phyloP scores from a whole-genome alignment of 2,888 invertebrate genomes.

The Aspidapion aeneum region DNA sequence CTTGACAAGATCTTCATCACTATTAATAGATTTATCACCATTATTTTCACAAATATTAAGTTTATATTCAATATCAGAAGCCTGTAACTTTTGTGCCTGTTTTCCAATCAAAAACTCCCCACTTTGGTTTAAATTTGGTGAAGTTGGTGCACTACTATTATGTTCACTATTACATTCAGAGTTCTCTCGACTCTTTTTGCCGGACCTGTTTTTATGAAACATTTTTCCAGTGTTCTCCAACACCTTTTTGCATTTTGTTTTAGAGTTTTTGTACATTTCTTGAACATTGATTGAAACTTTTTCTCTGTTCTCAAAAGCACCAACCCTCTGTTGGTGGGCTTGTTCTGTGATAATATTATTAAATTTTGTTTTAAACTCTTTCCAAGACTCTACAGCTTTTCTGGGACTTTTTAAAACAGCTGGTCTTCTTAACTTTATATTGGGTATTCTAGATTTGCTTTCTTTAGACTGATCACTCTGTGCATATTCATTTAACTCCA shows the following conservation, averaged over 20 bases:
- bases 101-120: constrained; percentile 39
- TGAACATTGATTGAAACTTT: constrained; percentile 42
- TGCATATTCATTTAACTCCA: constrained; percentile 36
- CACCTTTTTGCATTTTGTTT: constrained; percentile 44
- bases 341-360: constrained; percentile 43
- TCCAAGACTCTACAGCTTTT: constrained; percentile 42
- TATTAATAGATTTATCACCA: constrained; percentile 20
- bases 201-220: constrained; percentile 33
- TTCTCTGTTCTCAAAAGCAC: constrained; percentile 42
- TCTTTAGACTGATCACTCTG: constrained; percentile 21
- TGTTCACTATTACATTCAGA: constrained; percentile 23
- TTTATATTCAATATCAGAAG: constrained; percentile 41
- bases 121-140: constrained; percentile 36
- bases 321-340: constrained; percentile 43
- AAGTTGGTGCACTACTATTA: constrained; percentile 11
- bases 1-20: constrained; percentile 11
- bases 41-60: constrained; percentile 30
- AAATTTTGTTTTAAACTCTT: constrained; percentile 41
- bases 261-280: constrained; percentile 46
- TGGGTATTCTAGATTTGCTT: constrained; percentile 36
- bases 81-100: constrained; percentile 32
- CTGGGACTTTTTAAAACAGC: constrained; percentile 38
- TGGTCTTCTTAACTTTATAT: constrained; percentile 36
- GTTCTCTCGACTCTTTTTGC: constrained; percentile 26
- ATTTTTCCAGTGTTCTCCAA: constrained; percentile 42